Evolutionary conservation across 2,113 vertebrate species (phyloP).

Genomic region (Anhinga anhinga): DNA sequence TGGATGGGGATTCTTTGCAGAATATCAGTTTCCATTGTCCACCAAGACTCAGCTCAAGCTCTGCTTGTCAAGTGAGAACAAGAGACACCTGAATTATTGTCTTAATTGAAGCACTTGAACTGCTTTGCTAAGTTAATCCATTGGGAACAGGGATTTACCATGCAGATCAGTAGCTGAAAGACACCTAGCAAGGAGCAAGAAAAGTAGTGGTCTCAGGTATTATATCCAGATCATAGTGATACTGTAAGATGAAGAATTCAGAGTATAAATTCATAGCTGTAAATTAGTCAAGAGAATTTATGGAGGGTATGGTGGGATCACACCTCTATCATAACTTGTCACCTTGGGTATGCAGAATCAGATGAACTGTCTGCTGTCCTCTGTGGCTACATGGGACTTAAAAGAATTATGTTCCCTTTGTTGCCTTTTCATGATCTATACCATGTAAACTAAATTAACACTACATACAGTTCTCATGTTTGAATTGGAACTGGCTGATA

Average conservation of each 20-base stretch:
- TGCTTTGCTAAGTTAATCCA: background rate
- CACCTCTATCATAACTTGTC: background rate
- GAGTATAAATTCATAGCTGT: background rate
- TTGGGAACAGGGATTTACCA: background rate
- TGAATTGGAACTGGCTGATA: background rate
- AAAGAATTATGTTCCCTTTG: background rate
- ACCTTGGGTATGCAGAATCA: background rate
- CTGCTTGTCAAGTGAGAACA: background rate
- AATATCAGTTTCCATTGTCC: background rate
- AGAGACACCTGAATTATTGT: background rate
- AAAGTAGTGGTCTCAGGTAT: background rate
- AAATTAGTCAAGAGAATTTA: background rate
- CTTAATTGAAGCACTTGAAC: background rate
- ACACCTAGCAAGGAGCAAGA: background rate
- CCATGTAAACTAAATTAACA: background rate
- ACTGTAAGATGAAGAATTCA: background rate
- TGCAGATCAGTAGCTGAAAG: background rate
- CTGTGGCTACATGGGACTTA: background rate
- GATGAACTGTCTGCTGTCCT: background rate
- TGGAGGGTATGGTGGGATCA: background rate
- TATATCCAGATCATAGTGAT: background rate
- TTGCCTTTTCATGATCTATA: background rate
- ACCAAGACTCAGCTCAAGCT: background rate
- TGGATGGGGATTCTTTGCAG: background rate
- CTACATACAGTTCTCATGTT: background rate